phyloP scores from a whole-genome alignment of 2,888 invertebrate species.

The Busseola fusca region DNA sequence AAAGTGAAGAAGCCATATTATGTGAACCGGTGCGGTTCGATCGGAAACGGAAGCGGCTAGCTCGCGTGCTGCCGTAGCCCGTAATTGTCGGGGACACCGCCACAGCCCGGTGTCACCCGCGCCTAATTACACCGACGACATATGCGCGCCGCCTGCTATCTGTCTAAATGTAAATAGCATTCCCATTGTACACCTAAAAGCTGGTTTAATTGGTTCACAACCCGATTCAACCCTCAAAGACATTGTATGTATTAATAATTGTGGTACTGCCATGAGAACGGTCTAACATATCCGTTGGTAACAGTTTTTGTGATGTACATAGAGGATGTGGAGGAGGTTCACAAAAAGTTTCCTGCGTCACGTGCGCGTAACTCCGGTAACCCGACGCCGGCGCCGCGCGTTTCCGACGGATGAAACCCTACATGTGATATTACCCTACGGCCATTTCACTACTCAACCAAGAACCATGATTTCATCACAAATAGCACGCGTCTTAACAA shows the following conservation, averaged over 20 bases:
- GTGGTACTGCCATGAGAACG: constrained; percentile 55
- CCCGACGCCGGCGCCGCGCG: constrained; percentile 74
- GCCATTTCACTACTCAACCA: constrained; percentile 54
- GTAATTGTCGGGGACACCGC: constrained; percentile 83
- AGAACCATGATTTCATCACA: constrained; percentile 35
- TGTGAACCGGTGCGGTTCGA: constrained; percentile 69
- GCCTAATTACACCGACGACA: constrained; percentile 75
- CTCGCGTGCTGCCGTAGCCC: constrained; percentile 75
- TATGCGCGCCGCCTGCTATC: constrained; percentile 71
- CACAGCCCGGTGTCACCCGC: constrained; percentile 65
- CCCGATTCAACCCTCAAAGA: constrained; percentile 25
- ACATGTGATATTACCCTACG: constrained; percentile 65
- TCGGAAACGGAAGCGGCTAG: constrained; percentile 83
- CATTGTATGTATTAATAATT: constrained; percentile 27
- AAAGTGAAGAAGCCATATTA: constrained; percentile 78
- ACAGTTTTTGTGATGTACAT: constrained; percentile 65
- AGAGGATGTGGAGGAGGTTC: constrained; percentile 72
- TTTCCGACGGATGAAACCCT: constrained; percentile 83
- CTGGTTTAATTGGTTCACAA: constrained; percentile 16
- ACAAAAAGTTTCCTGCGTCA: constrained; percentile 78
- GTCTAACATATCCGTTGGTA: constrained; percentile 64
- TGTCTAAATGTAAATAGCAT: constrained; percentile 41
- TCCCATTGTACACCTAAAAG: constrained; percentile 20
- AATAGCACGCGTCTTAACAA: constrained; percentile 26
- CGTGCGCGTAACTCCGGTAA: constrained; percentile 78